Evolutionary conservation across 2,113 vertebrate species (phyloP).

Genomic region (Protomyctophum bolini): DNA sequence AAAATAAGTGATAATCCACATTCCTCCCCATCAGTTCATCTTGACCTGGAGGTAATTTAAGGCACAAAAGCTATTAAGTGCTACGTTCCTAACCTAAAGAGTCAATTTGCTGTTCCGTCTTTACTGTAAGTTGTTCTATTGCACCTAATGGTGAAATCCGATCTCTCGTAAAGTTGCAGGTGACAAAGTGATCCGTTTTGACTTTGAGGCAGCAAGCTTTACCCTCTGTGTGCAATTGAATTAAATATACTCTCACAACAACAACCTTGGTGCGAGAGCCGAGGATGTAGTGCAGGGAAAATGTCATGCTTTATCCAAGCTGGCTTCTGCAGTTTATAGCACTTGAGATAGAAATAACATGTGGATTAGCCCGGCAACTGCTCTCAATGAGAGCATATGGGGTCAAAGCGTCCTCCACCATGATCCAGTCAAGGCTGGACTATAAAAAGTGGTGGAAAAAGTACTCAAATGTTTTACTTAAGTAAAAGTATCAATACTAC

Average conservation of each 20-base stretch:
- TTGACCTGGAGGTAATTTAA: too few species aligned
- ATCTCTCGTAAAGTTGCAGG: too few species aligned
- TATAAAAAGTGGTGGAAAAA: too few species aligned
- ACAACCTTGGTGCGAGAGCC: background rate
- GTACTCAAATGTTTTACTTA: too few species aligned
- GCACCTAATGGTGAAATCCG: too few species aligned
- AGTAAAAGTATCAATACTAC: too few species aligned
- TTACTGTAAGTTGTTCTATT: too few species aligned
- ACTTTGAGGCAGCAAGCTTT: background rate
- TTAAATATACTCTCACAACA: background rate
- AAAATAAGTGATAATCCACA: too few species aligned
- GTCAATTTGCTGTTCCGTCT: too few species aligned
- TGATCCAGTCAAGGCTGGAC: conserved; percentile 11
- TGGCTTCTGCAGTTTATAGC: conserved; percentile 1
- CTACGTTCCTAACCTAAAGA: too few species aligned
- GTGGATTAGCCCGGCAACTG: conserved; percentile 11
- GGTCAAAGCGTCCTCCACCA: conserved; percentile 32
- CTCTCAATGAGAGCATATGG: conserved; percentile 8
- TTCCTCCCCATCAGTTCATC: too few species aligned
- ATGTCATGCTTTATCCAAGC: conserved; percentile 10
- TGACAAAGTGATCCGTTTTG: background rate
- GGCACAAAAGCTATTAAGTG: too few species aligned
- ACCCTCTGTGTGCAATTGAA: background rate
- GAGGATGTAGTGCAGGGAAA: background rate
- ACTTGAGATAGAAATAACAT: conserved; percentile 8